Evolutionary conservation across 2,113 vertebrate genomes (phyloP).

Genomic region (Gopherus evgoodei): DNA sequence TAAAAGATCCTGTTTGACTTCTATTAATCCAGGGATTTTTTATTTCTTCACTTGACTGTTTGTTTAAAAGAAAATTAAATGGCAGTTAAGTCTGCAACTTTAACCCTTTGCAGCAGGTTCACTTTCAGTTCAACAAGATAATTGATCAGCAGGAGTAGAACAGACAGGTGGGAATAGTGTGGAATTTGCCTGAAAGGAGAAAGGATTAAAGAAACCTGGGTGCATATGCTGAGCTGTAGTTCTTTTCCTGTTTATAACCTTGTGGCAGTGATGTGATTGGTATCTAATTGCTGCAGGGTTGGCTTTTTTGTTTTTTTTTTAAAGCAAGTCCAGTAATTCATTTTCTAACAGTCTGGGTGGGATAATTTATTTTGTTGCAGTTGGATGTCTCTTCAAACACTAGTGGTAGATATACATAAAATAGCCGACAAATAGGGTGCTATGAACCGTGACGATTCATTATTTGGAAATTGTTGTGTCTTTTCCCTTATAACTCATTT

Average conservation of each 20-base stretch:
- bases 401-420: not conserved
- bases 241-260: conserved; percentile 70
- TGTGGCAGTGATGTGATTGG: conserved; percentile 58
- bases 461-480: not conserved
- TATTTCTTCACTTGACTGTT: not conserved
- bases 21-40: not conserved
- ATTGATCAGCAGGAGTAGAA: conserved; percentile 59
- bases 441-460: not conserved
- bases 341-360: conserved; percentile 55
- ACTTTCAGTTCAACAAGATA: conserved; percentile 62
- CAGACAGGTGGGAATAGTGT: conserved; percentile 63
- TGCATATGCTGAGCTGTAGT: conserved; percentile 68
- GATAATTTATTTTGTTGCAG: conserved; percentile 26
- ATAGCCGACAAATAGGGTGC: not conserved
- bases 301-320: not conserved
- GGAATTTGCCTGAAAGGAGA: conserved; percentile 89
- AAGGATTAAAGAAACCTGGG: conserved; percentile 69
- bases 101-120: conserved; percentile 62
- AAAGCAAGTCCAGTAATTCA: conserved; percentile 17
- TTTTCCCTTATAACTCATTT: not conserved
- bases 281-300: conserved; percentile 67
- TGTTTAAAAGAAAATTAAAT: not conserved
- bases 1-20: not conserved
- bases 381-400: not conserved
- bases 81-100: not conserved